These are phyloP conservation scores for Tyria jacobaeae DNA, from an alignment of 2,888 invertebrate genomes.

Conservation along the genomic window DNA sequence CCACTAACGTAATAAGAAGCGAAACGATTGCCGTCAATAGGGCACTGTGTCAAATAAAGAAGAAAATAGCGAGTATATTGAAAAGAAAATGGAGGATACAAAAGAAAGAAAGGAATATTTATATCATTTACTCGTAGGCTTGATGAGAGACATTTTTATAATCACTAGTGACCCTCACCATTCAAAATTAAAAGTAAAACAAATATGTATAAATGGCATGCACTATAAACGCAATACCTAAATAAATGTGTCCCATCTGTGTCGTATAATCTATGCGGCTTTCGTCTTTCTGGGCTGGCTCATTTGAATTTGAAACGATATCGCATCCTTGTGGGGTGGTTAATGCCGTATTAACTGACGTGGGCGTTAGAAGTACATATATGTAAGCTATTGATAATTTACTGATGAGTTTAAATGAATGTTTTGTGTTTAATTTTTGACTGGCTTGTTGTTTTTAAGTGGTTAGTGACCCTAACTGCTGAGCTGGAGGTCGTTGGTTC, in stretches of 20 bases:
- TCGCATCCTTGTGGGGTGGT: slow-evolving; percentile 23
- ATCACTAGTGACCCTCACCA: too few species aligned
- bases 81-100: too few species aligned
- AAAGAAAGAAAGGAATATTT: too few species aligned
- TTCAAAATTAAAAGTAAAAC: background rate
- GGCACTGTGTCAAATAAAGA: too few species aligned
- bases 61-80: too few species aligned
- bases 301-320: slow-evolving; percentile 54
- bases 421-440: slow-evolving; percentile 4
- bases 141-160: too few species aligned
- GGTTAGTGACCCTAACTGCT: too few species aligned
- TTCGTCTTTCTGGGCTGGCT: slow-evolving; percentile 36
- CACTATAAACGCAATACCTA: background rate
- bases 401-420: slow-evolving; percentile 9
- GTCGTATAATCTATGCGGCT: slow-evolving; percentile 21
- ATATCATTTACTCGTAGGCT: background rate
- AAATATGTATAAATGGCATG: background rate
- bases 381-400: slow-evolving; percentile 18
- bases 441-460: background rate
- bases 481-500: too few species aligned
- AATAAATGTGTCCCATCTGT: slow-evolving; percentile 5
- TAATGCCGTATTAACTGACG: slow-evolving; percentile 22
- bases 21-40: too few species aligned
- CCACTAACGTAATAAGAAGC: too few species aligned
- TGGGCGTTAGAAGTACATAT: slow-evolving; percentile 18